Evolutionary conservation across 30 jellyfish, hydroid and myxozoan genomes (phyloP).

Genomic region (Catostylus mosaicus): DNA sequence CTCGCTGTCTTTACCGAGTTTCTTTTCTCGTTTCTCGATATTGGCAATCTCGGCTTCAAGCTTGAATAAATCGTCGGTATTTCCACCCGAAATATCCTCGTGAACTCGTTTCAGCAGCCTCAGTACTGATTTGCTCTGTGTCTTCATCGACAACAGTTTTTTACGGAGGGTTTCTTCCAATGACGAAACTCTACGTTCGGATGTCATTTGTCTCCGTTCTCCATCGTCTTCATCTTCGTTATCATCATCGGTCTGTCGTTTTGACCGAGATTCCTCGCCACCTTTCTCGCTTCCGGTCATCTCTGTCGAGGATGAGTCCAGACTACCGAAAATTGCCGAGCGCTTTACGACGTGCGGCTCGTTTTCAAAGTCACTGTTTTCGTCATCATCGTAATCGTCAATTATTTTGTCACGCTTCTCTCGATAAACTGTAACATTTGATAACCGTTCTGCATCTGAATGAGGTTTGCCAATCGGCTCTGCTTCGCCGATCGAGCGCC

Average conservation of each 20-base stretch:
- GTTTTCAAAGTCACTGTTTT: constrained; percentile 64
- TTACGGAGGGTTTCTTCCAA: constrained; percentile 91
- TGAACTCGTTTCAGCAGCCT: constrained; percentile 91
- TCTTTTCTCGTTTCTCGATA: constrained; percentile 59
- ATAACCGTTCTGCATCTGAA: not conserved
- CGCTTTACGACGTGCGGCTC: constrained; percentile 99
- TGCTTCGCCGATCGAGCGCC: constrained; percentile 23
- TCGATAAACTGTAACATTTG: constrained; percentile 38
- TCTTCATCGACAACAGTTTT: constrained; percentile 85
- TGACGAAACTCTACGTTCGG: constrained; percentile 63
- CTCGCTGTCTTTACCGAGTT: constrained; percentile 15
- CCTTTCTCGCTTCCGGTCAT: not conserved
- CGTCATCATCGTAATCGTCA: constrained; percentile 66
- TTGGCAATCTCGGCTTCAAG: constrained; percentile 83
- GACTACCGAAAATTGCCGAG: constrained; percentile 93
- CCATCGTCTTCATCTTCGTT: constrained; percentile 32
- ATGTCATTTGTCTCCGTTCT: constrained; percentile 25
- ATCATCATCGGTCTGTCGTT: constrained; percentile 31
- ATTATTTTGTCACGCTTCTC: constrained; percentile 65
- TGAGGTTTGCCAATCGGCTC: not conserved
- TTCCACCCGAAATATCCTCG: constrained; percentile 86
- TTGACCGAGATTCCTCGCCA: not conserved
- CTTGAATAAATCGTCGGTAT: constrained; percentile 81
- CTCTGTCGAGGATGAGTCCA: constrained; percentile 52
- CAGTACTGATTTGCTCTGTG: constrained; percentile 91